Conservation (phyloP, 2,888 invertebrate genomes). For the Hecatera dysodea region DNA sequence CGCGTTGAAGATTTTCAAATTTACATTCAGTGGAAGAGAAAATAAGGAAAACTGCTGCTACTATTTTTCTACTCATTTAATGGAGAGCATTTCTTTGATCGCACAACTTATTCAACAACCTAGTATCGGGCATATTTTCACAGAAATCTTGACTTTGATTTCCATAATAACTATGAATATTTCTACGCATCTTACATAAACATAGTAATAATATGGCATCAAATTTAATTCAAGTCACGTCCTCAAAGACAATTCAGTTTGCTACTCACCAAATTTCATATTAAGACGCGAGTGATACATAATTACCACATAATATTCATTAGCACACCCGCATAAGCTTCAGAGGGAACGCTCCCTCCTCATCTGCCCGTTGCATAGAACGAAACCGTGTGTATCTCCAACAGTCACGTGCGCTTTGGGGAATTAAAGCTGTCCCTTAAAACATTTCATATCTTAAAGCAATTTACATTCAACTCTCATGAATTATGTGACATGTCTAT, state of each 20-base stretch:
- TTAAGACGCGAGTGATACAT: conserved; percentile 32
- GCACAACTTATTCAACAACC: not conserved
- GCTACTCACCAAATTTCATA: conserved; percentile 27
- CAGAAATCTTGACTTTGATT: not conserved
- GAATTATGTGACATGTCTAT: not conserved
- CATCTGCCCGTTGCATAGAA: conserved; percentile 26
- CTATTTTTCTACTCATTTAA: conserved; percentile 10
- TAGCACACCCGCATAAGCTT: conserved; percentile 46
- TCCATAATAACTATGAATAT: not conserved
- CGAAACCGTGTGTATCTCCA: not conserved
- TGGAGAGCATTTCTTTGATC: not conserved
- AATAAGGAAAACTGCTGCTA: conserved; percentile 11
- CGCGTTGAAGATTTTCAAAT: conserved; percentile 35
- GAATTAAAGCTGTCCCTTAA: conserved; percentile 45
- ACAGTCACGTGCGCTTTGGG: conserved; percentile 28
- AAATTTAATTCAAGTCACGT: conserved; percentile 34
- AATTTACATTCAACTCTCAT: conserved; percentile 41
- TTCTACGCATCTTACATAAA: not conserved
- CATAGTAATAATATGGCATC: conserved; percentile 18
- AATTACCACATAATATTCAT: conserved; percentile 56
- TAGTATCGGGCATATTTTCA: not conserved
- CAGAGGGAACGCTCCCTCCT: not conserved
- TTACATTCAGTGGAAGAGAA: conserved; percentile 29
- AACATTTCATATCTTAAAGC: conserved; percentile 44
- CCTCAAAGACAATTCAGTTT: conserved; percentile 26